A percentile compares a stretch with the other conserved stretches of the same genome.
Conservation (phyloP, 2,113 vertebrate species). For the Embiotoca jacksoni region DNA sequence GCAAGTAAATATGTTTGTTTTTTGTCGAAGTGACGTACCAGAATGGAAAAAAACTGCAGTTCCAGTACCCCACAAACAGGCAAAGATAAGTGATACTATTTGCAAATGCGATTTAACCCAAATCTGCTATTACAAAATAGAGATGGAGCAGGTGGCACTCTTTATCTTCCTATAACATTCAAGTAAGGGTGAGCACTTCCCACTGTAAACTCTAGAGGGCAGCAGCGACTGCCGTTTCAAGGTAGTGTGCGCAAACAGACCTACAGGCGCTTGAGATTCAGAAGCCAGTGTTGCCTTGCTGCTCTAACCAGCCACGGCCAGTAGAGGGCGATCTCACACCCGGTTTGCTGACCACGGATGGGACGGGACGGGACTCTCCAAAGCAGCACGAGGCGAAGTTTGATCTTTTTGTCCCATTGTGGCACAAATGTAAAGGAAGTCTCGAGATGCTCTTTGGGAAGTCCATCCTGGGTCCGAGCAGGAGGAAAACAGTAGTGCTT, state of each 20-base stretch:
- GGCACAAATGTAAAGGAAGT: constrained; percentile 49
- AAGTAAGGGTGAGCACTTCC: constrained; percentile 61
- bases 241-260: constrained; percentile 52
- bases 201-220: constrained; percentile 76
- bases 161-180: constrained; percentile 59
- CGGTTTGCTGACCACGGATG: constrained; percentile 20
- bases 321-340: constrained; percentile 42
- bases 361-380: background rate
- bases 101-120: constrained; percentile 56
- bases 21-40: constrained; percentile 17
- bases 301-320: constrained; percentile 48
- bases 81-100: constrained; percentile 27
- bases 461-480: constrained; percentile 10
- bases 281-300: constrained; percentile 38
- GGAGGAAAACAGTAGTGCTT: constrained; percentile 57
- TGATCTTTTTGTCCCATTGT: background rate
- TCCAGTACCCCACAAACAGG: constrained; percentile 26
- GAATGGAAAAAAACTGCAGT: constrained; percentile 11
- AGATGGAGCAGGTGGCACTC: constrained; percentile 48
- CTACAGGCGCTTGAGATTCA: constrained; percentile 53
- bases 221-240: constrained; percentile 60
- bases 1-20: constrained; percentile 35
- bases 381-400: constrained; percentile 24
- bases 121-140: constrained; percentile 38
- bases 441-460: constrained; percentile 29